Evolutionary conservation across 2,797 vertebrate species (phyloP).

Genomic region (Gymnodraco acuticeps): DNA sequence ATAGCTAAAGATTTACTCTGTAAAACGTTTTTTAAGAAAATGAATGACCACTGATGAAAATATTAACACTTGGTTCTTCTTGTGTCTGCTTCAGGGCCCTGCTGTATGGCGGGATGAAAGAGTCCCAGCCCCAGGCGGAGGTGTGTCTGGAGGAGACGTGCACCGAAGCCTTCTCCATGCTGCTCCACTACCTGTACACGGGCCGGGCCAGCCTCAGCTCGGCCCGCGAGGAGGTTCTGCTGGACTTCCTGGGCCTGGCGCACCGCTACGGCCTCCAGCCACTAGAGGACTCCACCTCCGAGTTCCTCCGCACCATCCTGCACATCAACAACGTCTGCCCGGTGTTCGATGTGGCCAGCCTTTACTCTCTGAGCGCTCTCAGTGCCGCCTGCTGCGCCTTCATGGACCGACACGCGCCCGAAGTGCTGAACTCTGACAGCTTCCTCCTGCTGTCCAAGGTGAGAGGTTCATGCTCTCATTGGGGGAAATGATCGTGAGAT

Average conservation of each 20-base stretch:
- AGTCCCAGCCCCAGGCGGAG: constrained; percentile 96
- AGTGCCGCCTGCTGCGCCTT: constrained; percentile 94
- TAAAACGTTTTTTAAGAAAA: too few species aligned
- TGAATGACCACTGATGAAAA: too few species aligned
- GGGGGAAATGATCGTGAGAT: neutral
- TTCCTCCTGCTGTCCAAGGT: constrained; percentile 96
- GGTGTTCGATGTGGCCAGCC: constrained; percentile 96
- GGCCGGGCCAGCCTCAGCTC: constrained; percentile 94
- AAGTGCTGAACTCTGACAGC: constrained; percentile 93
- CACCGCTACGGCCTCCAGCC: constrained; percentile 98
- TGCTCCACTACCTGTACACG: constrained; percentile 96
- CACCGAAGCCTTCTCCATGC: constrained; percentile 95
- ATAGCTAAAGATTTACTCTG: too few species aligned
- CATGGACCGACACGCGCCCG: constrained; percentile 95
- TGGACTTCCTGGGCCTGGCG: constrained; percentile 96
- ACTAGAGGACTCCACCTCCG: constrained; percentile 95
- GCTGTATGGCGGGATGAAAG: constrained; percentile 96
- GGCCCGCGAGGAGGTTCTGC: constrained; percentile 94
- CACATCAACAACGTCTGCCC: constrained; percentile 96
- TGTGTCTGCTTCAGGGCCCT: constrained; percentile 85
- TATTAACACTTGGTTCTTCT: too few species aligned
- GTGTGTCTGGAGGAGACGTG: constrained; percentile 94
- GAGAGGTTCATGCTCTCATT: constrained; percentile 1
- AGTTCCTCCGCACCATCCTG: constrained; percentile 96
- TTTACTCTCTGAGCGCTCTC: constrained; percentile 92